Evolutionary conservation across 2,113 vertebrate species (phyloP).

Genomic region (Stegastes partitus): DNA sequence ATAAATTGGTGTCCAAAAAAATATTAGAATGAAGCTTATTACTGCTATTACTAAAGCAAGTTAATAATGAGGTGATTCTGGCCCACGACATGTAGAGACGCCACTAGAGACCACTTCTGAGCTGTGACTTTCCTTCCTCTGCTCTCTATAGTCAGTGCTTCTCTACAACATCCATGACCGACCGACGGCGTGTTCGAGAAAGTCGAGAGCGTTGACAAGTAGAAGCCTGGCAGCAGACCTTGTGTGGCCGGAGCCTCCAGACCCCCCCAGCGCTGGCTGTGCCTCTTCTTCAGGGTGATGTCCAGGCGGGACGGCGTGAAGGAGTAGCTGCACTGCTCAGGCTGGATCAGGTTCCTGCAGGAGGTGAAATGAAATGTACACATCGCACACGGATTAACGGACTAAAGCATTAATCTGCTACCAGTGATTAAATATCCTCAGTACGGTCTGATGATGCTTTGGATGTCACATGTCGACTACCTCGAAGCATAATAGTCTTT

Average conservation of each 20-base stretch:
- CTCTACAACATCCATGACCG: too few relatives aligned
- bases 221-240: constrained; percentile 94
- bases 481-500: too few relatives aligned
- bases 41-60: not conserved
- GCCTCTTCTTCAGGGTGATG: constrained; percentile 95
- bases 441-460: too few relatives aligned
- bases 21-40: not conserved
- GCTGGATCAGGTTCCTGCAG: constrained; percentile 94
- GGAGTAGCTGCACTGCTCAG: constrained; percentile 92
- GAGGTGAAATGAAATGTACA: not conserved
- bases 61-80: not conserved
- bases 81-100: not conserved
- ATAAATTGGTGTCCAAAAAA: not conserved
- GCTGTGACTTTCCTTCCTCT: too few relatives aligned
- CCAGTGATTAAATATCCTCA: too few relatives aligned
- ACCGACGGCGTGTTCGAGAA: too few relatives aligned
- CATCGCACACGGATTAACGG: too few relatives aligned
- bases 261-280: constrained; percentile 96
- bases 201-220: not conserved
- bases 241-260: constrained; percentile 95
- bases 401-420: too few relatives aligned
- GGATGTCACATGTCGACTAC: too few relatives aligned
- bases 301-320: constrained; percentile 93
- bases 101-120: too few relatives aligned
- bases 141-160: too few relatives aligned